Percentiles rank a stretch among this genome's conserved stretches.
Conservation (phyloP, 2,888 invertebrate genomes). For the Sarcophaga caerulescens region DNA sequence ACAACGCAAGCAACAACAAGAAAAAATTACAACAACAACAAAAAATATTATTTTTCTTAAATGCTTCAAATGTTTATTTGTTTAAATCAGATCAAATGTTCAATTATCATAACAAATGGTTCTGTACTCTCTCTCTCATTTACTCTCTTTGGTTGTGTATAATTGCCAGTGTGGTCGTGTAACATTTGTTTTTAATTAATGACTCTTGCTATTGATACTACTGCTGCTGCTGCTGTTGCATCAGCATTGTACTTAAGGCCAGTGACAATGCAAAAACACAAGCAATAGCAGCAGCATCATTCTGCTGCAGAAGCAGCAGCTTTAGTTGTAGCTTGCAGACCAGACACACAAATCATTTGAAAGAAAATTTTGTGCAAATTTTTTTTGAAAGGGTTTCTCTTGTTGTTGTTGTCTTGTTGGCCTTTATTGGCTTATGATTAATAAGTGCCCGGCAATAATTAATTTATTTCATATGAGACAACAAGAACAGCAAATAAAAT, state of each 20-base stretch:
- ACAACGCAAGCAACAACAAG: background rate
- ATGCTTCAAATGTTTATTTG: conserved; percentile 37
- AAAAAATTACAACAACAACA: background rate
- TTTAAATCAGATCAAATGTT: conserved; percentile 37
- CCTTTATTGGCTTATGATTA: conserved; percentile 59
- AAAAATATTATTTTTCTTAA: background rate
- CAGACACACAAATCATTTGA: conserved; percentile 55
- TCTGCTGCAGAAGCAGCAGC: background rate
- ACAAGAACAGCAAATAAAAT: background rate
- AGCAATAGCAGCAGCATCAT: background rate
- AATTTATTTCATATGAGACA: background rate
- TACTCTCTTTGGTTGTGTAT: no score
- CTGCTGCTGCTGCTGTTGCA: no score
- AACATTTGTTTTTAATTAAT: conserved; percentile 38
- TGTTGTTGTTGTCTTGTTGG: background rate
- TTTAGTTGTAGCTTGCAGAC: background rate
- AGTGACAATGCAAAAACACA: no score
- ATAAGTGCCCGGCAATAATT: conserved; percentile 44
- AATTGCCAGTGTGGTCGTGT: background rate
- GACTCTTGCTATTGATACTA: background rate
- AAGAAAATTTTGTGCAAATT: background rate
- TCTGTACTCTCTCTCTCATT: no score
- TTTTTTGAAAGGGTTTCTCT: background rate
- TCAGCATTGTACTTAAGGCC: no score
- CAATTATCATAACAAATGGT: background rate